Evolutionary conservation across 2,797 vertebrate species (phyloP).

Genomic region (Pseudochaenichthys georgianus): DNA sequence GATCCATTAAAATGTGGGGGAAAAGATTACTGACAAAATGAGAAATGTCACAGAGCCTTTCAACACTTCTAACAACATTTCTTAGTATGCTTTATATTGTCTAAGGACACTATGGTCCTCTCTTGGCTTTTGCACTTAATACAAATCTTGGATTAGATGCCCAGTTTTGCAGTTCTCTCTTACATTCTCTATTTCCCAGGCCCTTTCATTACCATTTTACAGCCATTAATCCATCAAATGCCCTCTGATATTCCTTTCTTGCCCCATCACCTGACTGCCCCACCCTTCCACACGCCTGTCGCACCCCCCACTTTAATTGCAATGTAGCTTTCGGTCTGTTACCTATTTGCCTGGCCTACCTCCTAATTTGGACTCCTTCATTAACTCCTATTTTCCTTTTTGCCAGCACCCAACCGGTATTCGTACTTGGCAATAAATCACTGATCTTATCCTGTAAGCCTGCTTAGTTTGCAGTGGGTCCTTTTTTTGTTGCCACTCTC

Average conservation of each 20-base stretch:
- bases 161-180: not conserved
- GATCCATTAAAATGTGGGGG: not conserved
- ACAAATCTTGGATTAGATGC: not conserved
- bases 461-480: not conserved
- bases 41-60: not conserved
- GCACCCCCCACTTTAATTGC: not conserved
- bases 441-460: not conserved
- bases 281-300: not conserved
- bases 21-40: not conserved
- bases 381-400: no score
- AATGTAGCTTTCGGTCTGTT: not conserved
- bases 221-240: not conserved
- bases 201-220: not conserved
- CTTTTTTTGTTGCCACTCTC: not conserved
- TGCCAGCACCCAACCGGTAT: no score
- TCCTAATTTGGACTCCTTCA: not conserved
- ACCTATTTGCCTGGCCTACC: not conserved
- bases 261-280: not conserved
- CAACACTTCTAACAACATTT: not conserved
- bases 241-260: not conserved
- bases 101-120: not conserved
- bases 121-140: not conserved
- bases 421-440: not conserved
- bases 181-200: not conserved
- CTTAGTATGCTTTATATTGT: not conserved